Base-by-base conservation (phyloP, 2,113 vertebrate genomes). In the Gobio gobio region DNA sequence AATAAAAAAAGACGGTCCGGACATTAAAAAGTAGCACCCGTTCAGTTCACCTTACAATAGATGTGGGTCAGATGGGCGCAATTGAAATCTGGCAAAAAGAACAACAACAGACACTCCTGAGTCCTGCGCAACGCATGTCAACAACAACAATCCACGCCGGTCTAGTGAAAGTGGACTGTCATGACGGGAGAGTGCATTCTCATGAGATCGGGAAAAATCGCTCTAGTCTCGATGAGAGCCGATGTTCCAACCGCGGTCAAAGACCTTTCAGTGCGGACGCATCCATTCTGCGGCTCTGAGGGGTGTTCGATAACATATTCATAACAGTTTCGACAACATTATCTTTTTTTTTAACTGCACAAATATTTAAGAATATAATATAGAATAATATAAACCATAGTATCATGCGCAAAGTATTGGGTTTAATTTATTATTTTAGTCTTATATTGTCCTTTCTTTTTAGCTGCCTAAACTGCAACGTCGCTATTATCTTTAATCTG, bases 241-340 rank as follows among this genome's bases (percentile, higher is more conserved):
- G 66, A 70, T 70, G 33, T 40, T 59, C 40, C 33, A 24, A 4
- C 33, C 6, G 20, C 33, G 40, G 13, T 12, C 58, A 26, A 10
- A 79, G 14, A 8, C 14, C 54, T 78, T 59, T 78, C 10, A 40
- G 33, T 24, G 33, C 58, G 58, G 78, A 64, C 36, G 78, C 78
- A 24, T 63, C 78, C 58, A 79, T 47, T 79, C 36, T 29, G 40
- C 14, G n/a, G 8, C 58, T 47, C 7, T 18, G 36, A 61, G 58
- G 58, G 54, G 77, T 58, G 0, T 47, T 24, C 7, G n/a, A 16
- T 26, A n/a, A n/a, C n/a, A 47, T 47, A 16, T 47, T 16, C n/a
- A 63, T 16, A 24, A 47, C 58, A 79, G 14, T 47, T 63, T 47
- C 40, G 78, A 79, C 36, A 45, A 40, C 8, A 45, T 13, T 6